These are phyloP conservation scores for Lasius platythorax DNA, from an alignment of 2,888 invertebrate species.

Conservation along the genomic window DNA sequence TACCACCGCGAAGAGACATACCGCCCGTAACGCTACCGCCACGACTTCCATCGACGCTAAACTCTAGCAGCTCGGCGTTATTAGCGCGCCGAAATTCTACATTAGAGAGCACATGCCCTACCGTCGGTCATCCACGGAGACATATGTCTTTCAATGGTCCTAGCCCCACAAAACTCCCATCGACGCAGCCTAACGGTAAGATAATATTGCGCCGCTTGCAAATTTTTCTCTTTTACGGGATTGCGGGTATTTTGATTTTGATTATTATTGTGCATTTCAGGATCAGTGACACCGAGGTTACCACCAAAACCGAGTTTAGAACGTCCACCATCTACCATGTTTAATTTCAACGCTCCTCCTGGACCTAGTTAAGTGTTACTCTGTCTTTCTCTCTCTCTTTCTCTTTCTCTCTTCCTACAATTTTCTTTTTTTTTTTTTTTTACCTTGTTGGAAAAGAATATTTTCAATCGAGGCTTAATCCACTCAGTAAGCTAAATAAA, in stretches of 20 bases:
- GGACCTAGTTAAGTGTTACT: slow-evolving; percentile 81
- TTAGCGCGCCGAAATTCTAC: slow-evolving; percentile 84
- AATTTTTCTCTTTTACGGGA: not conserved
- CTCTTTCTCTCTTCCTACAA: slow-evolving; percentile 44
- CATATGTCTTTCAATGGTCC: slow-evolving; percentile 85
- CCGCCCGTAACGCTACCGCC: slow-evolving; percentile 81
- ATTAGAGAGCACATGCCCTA: slow-evolving; percentile 80
- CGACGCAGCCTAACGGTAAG: slow-evolving; percentile 83
- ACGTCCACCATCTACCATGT: slow-evolving; percentile 84
- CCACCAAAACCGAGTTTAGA: slow-evolving; percentile 84
- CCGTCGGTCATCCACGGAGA: slow-evolving; percentile 79
- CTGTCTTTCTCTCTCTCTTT: slow-evolving; percentile 9
- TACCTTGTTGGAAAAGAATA: slow-evolving; percentile 58
- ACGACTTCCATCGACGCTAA: slow-evolving; percentile 80
- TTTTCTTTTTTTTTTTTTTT: slow-evolving; percentile 59
- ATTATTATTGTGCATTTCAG: slow-evolving; percentile 65
- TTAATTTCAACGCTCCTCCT: slow-evolving; percentile 84
- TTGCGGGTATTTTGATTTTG: not conserved
- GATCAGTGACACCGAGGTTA: slow-evolving; percentile 84
- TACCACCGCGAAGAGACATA: slow-evolving; percentile 88
- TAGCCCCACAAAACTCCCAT: slow-evolving; percentile 83
- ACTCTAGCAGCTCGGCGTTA: slow-evolving; percentile 83
- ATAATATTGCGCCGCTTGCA: not conserved
- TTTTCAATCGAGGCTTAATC: slow-evolving; percentile 73
- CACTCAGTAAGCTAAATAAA: slow-evolving; percentile 69